Conservation (phyloP, 2,888 invertebrate species). For the Hirtodrosophila cameraria region DNA sequence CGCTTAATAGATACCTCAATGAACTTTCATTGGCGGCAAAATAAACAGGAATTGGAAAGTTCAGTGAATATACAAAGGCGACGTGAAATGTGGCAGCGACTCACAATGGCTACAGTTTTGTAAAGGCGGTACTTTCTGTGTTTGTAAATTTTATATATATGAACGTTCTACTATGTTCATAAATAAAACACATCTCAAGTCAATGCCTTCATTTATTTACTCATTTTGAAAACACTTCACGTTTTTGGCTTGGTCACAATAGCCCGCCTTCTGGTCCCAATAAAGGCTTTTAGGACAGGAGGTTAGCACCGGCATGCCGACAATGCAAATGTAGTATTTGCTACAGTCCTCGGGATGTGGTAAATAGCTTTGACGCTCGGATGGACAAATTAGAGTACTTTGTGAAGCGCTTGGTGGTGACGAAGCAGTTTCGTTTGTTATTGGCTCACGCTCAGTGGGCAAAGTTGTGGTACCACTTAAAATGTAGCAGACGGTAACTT, state of each 20-base stretch:
- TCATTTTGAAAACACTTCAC: slow-evolving; percentile 53
- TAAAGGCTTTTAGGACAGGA: slow-evolving; percentile 79
- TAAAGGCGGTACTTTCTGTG: slow-evolving; percentile 4
- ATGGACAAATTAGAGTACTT: slow-evolving; percentile 58
- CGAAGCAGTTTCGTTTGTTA: slow-evolving; percentile 19
- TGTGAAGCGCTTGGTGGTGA: slow-evolving; percentile 40
- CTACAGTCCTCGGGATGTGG: slow-evolving; percentile 68
- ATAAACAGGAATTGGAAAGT: slow-evolving; percentile 28
- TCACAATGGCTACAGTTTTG: slow-evolving; percentile 52
- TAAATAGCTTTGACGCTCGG: slow-evolving; percentile 44
- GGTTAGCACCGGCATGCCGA: slow-evolving; percentile 70
- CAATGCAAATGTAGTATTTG: slow-evolving; percentile 82
- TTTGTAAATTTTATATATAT: neutral
- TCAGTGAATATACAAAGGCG: slow-evolving; percentile 31
- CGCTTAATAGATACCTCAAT: slow-evolving; percentile 26
- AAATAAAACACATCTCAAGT: neutral
- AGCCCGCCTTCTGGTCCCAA: slow-evolving; percentile 66
- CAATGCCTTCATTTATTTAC: slow-evolving; percentile 39
- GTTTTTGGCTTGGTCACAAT: no score
- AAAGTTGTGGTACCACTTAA: slow-evolving; percentile 31
- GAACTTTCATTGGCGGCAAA: slow-evolving; percentile 41
- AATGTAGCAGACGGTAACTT: slow-evolving; percentile 59
- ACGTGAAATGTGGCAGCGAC: slow-evolving; percentile 54
- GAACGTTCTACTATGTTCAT: no score
- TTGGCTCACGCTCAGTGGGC: slow-evolving; percentile 18